phyloP scores from a whole-genome alignment of 2,113 vertebrate genomes.

The Strix aluco region DNA sequence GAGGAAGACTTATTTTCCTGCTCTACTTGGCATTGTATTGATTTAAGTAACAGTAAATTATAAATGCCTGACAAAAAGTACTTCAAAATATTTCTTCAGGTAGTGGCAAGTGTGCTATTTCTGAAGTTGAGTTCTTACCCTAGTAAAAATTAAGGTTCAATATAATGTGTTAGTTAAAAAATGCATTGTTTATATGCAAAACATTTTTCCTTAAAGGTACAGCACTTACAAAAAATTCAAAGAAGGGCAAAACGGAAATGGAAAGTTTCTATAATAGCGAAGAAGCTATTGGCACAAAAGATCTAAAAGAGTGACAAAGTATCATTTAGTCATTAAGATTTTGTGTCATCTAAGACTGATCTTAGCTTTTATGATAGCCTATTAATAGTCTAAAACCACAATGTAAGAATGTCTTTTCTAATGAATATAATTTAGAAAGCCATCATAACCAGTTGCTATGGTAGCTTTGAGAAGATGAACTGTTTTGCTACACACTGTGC shows the following conservation, averaged over 20 bases:
- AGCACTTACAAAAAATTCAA: not conserved
- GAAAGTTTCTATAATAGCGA: not conserved
- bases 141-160: not conserved
- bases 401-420: not conserved
- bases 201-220: not conserved
- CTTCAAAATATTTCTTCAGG: not conserved
- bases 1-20: not conserved
- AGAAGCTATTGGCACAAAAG: not conserved
- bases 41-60: not conserved
- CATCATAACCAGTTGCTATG: not conserved
- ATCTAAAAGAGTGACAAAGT: not conserved
- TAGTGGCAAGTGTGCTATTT: not conserved
- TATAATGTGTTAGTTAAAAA: not conserved
- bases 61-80: not conserved
- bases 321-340: not conserved
- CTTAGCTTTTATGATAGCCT: not conserved
- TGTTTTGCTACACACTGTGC: not conserved
- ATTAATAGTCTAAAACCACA: not conserved
- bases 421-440: not conserved
- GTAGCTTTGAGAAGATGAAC: not conserved
- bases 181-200: not conserved
- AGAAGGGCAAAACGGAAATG: not conserved
- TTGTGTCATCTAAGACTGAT: not conserved
- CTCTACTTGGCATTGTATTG: accelerated
- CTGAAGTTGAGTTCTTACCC: not conserved